Evolutionary conservation across 2,797 vertebrate species (phyloP), one percentile per base, ranked within the genome.

Genomic region (Semaprochilodus insignis): DNA sequence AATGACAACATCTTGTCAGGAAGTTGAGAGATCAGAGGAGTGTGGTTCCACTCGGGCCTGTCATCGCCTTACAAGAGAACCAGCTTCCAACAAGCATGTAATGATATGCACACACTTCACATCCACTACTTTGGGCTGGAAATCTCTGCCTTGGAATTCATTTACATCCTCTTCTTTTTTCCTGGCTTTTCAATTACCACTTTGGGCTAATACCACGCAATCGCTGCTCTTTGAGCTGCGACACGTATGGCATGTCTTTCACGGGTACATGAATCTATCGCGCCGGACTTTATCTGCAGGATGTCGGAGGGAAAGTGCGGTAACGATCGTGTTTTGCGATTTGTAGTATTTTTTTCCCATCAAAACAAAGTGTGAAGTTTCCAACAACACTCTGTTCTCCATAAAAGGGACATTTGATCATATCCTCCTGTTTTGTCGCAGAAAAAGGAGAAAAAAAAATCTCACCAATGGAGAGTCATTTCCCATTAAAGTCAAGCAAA

Each of bases 401-500:
- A 92, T 93, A 92, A 94, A 94, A 94, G 93, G 77, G 73, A 70
- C 90, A 91, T 94, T 93, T 93, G 93, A 94, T 94, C 92, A 90
- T 94, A 87, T 92, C 91, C 91, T 91, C 92, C 92, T 92, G 90
- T 92, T 93, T 95, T 93, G 81, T 81, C 36, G 23, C 25, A 74
- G 44, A 63, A 76, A 65, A 62, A 63, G 82, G 55, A 25, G 81
- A n/a, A 59, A 59, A 59, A 59, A 92, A 93, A 93, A 91, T 88
- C 72, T 70, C 57, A 51, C 77, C 67, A 91, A 93, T 91, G 92
- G 92, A 91, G 90, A 94, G 92, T 93, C 93, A 90, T 92, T 90
- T 89, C 90, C 93, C 91, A 94, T 95, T 95, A 94, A 93, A 94
- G 90, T 95, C 93, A 92, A 92, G 92, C 91, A 88, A 95, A 96